Base-by-base conservation (phyloP, 2,888 invertebrate species). In the Heliconius hortense region DNA sequence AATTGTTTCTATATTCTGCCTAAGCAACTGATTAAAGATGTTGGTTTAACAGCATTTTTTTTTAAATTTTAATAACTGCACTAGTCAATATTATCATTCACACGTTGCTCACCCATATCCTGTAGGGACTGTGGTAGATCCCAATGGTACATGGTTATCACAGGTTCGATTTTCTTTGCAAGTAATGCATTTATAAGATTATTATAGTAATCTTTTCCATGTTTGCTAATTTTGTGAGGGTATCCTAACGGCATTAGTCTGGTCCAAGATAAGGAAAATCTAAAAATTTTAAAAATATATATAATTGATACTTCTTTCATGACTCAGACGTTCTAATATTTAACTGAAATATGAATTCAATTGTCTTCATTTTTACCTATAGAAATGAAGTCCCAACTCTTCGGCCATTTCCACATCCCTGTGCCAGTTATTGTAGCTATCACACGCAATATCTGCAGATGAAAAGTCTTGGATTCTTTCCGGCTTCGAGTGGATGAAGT, bases 81-180 rank as follows among this genome's bases (percentile, higher is more conserved):
- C 10, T 56, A 18, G 48, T 48, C 2, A 48, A 18, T 21, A 48
- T 2, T 48, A 15, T 15, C 43, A 43, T 43, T 43, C 15, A 18
- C 48, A 48, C 7, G 18, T 59, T 0, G 28, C 79, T 80, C 76
- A 84, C 84, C 84, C 15, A 83, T 80, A 56, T 85, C 80, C 68
- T 84, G 84, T 0, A 86, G 70, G 2, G 67, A 85, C 75, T 94
- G 91, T 10, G 95, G 95, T 76, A 95, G 81, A 48, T 96, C 96
- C 94, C 95, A 95, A 76, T 96, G 95, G 81, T 94, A 95, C 24
- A 96, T 86, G 0, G 95, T 95, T 0, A 95, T 90, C 81, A 95
- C 86, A 0, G 96, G 96, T 43, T 94, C 90, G 72, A 96, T 95
- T 21, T 93, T 94, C 66, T 95, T 93, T 95, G 80, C 18, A 97